phyloP scores from a whole-genome alignment of 2,113 vertebrate genomes.

The Aspiorhynchus laticeps region DNA sequence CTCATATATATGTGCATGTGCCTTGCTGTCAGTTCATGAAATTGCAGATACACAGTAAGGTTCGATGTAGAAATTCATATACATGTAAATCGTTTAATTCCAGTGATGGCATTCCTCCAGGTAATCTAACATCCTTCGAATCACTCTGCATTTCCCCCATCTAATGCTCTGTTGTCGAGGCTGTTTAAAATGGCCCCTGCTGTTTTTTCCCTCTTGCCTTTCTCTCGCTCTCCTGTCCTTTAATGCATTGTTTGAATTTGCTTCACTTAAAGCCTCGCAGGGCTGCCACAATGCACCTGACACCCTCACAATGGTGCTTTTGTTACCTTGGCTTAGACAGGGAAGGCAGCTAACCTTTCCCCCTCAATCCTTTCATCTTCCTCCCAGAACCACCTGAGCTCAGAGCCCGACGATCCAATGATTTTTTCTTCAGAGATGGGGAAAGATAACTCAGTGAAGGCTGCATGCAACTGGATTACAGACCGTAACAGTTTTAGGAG shows the following conservation, averaged over 20 bases:
- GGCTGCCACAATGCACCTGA: conserved; percentile 58
- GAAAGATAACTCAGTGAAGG: conserved; percentile 30
- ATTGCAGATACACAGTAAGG: not conserved
- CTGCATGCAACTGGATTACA: conserved; percentile 33
- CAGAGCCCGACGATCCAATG: conserved; percentile 10
- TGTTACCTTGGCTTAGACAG: conserved; percentile 53
- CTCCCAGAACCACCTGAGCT: conserved; percentile 25
- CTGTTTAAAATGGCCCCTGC: conserved; percentile 28
- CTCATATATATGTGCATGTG: conserved; percentile 1
- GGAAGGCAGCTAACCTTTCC: conserved; percentile 57
- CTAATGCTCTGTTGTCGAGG: not conserved
- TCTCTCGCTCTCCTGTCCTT: conserved; percentile 27
- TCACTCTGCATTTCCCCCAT: not conserved
- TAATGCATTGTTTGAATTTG: conserved; percentile 58
- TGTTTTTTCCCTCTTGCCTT: conserved; percentile 6
- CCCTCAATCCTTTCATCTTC: conserved; percentile 52
- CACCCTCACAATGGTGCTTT: conserved; percentile 58
- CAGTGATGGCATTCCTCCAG: conserved; percentile 2
- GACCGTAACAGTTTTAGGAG: not conserved
- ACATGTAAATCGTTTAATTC: conserved; percentile 11
- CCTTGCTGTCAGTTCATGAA: conserved; percentile 12
- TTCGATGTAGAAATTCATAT: not conserved
- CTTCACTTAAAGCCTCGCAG: conserved; percentile 48
- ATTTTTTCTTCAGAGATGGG: conserved; percentile 18
- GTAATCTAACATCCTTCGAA: conserved; percentile 11